A percentile compares a stretch with the other conserved stretches of the same genome.
Evolutionary conservation across 64 coral and sea anemone genomes (phyloP).

Genomic region (Pachyseris speciosa): DNA sequence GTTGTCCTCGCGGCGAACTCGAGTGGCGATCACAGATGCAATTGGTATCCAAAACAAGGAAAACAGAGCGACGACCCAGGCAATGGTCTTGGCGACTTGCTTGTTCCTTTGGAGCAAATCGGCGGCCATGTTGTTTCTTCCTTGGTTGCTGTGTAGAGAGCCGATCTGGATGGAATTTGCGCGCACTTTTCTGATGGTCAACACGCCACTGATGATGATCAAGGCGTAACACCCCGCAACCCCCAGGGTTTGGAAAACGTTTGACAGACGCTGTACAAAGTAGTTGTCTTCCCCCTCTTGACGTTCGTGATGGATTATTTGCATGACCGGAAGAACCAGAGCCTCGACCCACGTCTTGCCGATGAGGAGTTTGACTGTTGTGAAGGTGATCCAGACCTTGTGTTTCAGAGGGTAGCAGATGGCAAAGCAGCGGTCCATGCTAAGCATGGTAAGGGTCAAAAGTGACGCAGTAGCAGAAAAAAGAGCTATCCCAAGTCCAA

Average conservation of each 20-base stretch:
- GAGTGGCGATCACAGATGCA: background rate
- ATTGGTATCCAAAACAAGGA: slow-evolving; percentile 4
- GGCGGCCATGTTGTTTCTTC: background rate
- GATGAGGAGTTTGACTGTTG: background rate
- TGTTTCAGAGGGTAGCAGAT: background rate
- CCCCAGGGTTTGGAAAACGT: background rate
- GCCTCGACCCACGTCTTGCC: background rate
- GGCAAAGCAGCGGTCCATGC: background rate
- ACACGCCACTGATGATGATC: background rate
- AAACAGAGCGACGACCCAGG: background rate
- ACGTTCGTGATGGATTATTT: background rate
- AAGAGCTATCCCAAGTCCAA: background rate
- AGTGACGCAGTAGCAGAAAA: background rate
- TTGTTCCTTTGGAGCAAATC: slow-evolving; percentile 8
- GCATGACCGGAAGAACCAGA: background rate
- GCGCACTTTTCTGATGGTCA: background rate
- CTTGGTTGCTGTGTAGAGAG: background rate
- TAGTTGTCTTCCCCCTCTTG: no score
- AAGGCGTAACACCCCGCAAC: background rate
- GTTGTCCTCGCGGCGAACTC: background rate
- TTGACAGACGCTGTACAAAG: background rate
- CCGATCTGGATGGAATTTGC: background rate
- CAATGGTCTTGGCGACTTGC: slow-evolving; percentile 14
- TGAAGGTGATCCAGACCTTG: background rate
- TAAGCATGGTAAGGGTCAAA: background rate